A percentile compares a stretch with the other conserved stretches of the same genome.
Conservation (phyloP, 2,888 invertebrate species). For the Neuroscelio doddi region DNA sequence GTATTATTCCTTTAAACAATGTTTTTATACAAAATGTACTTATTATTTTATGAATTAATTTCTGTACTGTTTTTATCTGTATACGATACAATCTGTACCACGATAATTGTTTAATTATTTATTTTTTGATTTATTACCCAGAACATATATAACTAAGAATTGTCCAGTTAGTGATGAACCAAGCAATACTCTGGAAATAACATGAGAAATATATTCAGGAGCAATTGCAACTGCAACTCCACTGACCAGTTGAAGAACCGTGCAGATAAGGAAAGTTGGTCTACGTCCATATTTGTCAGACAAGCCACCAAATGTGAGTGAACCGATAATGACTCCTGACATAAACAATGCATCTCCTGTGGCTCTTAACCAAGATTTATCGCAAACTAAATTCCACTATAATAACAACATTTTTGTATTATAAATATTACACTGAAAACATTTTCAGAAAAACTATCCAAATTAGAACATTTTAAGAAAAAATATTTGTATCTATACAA, state of each 20-base stretch:
- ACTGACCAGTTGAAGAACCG: constrained; percentile 80
- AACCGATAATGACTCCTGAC: constrained; percentile 82
- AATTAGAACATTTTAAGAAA: too few relatives aligned
- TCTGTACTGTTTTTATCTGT: too few relatives aligned
- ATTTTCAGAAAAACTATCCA: too few relatives aligned
- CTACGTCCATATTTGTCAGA: constrained; percentile 83
- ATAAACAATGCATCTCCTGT: constrained; percentile 80
- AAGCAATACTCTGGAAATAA: constrained; percentile 78
- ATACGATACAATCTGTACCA: too few relatives aligned
- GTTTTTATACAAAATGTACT: too few relatives aligned
- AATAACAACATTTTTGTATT: too few relatives aligned
- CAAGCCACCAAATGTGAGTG: constrained; percentile 81
- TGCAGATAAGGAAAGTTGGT: constrained; percentile 81
- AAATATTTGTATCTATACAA: too few relatives aligned
- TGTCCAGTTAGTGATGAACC: constrained; percentile 85
- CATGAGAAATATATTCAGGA: constrained; percentile 80
- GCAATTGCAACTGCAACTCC: constrained; percentile 80
- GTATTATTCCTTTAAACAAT: too few relatives aligned
- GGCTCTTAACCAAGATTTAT: constrained; percentile 76
- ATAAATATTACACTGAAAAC: too few relatives aligned
- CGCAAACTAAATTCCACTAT: constrained; percentile 81
- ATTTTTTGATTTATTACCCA: constrained; percentile 75
- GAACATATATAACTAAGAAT: constrained; percentile 85
- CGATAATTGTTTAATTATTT: too few relatives aligned
- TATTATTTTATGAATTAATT: too few relatives aligned